phyloP scores from a whole-genome alignment of 2,888 invertebrate species.

The Cantharis nigra region DNA sequence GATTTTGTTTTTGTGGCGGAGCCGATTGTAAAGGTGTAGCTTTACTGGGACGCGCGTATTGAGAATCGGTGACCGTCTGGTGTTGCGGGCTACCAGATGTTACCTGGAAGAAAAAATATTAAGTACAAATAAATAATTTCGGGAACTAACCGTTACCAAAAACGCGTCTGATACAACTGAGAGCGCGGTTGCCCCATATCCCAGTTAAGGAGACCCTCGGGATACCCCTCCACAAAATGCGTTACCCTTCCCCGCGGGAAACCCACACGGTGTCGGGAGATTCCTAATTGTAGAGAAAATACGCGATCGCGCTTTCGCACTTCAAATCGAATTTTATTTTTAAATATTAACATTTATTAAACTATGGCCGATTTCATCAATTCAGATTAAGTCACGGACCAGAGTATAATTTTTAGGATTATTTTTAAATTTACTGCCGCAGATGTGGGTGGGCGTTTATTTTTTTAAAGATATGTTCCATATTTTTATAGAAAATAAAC shows the following conservation, averaged over 20 bases:
- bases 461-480: not conserved
- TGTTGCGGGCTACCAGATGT: constrained; percentile 66
- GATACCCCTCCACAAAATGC: constrained; percentile 32
- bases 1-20: constrained; percentile 57
- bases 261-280: constrained; percentile 6
- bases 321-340: not conserved
- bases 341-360: not conserved
- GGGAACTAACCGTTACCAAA: constrained; percentile 18
- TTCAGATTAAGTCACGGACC: not conserved
- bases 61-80: constrained; percentile 69
- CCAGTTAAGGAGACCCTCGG: constrained; percentile 36
- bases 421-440: not conserved
- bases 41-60: constrained; percentile 70
- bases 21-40: constrained; percentile 48
- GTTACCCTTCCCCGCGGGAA: constrained; percentile 18
- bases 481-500: not conserved
- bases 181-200: constrained; percentile 25
- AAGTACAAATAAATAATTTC: not conserved
- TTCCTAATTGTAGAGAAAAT: not conserved
- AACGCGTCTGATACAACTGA: constrained; percentile 21
- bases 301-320: not conserved
- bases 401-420: not conserved
- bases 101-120: constrained; percentile 57
- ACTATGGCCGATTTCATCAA: not conserved
- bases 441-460: not conserved